A percentile compares a stretch with the other conserved stretches of the same genome.
phyloP scores from a whole-genome alignment of 2,888 invertebrate genomes.

The Colostygia pectinataria region DNA sequence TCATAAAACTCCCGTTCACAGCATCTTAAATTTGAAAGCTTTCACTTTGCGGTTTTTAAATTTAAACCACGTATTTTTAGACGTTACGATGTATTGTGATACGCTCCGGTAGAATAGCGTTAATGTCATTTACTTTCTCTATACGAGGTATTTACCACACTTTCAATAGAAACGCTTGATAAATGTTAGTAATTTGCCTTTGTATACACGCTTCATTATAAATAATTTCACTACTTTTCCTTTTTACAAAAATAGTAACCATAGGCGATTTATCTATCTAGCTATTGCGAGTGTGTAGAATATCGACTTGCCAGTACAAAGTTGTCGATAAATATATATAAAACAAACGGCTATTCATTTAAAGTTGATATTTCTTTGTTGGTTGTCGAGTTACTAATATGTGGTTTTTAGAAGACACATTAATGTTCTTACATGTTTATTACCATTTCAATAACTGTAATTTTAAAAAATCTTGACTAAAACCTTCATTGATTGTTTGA shows the following conservation, averaged over 20 bases:
- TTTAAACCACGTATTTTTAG: constrained; percentile 57
- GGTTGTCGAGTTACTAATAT: too few relatives aligned
- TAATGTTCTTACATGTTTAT: too few relatives aligned
- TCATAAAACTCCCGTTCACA: constrained; percentile 38
- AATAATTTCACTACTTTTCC: background rate
- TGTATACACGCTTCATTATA: constrained; percentile 13
- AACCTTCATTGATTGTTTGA: too few relatives aligned
- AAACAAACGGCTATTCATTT: too few relatives aligned
- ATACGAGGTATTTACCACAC: constrained; percentile 36
- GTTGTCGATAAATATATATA: too few relatives aligned
- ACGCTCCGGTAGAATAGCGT: constrained; percentile 56
- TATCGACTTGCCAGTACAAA: too few relatives aligned
- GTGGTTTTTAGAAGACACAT: too few relatives aligned
- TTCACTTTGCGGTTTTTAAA: constrained; percentile 64
- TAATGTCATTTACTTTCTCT: constrained; percentile 41
- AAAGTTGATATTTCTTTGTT: too few relatives aligned
- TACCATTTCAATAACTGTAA: too few relatives aligned
- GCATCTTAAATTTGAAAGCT: constrained; percentile 40
- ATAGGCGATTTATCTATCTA: too few relatives aligned
- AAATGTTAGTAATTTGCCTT: constrained; percentile 18
- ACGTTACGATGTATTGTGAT: constrained; percentile 49
- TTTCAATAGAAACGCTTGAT: constrained; percentile 35
- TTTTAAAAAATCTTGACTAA: too few relatives aligned
- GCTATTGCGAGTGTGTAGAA: too few relatives aligned
- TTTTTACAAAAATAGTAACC: background rate